Evolutionary conservation across 2,888 invertebrate genomes (phyloP), one percentile per base, ranked within the genome.

Genomic region (Asteroscopus sphinx): DNA sequence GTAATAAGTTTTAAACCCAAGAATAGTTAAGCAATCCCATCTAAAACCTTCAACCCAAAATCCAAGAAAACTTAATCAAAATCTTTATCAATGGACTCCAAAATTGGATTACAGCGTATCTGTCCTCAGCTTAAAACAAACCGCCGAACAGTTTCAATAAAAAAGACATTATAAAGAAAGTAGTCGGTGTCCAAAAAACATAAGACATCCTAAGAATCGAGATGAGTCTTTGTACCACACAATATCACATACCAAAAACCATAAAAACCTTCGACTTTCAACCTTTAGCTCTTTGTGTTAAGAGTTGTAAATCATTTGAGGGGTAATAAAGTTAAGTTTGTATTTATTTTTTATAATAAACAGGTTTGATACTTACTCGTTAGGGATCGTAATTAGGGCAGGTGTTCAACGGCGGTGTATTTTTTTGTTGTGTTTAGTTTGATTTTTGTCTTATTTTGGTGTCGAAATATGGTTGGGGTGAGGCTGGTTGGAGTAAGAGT

Each of bases 371-470:
- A 75, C 75, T 74, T 68, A 70, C 66, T 76, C 66, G 76, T 76
- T 87, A 85, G 86, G 87, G 80, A 79, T 81, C 74, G 79, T 89
- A 89, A 90, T 91, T 90, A 89, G 90, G 87, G 85, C 91, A 91
- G 91, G 91, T 91, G 91, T 87, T 83, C 89, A 83, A 81, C 83
- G 86, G 80, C 77, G 79, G 79, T 76, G 61, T 63, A 47, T 71
- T 77, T 80, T 85, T 86, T 89, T 84, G 75, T 73, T 72, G 61
- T 73, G 75, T 78, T 62, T 69, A 73, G 73, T 84, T 76, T 72
- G 70, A 77, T 76, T 82, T 82, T 81, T 73, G 73, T 72, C 75
- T 73, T 71, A 51, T 69, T 64, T 67, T 58, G 68, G 46, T 60
- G 65, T 61, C 13, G 55, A 54, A 63, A 67, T 65, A 55, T 60